A percentile compares a stretch with the other conserved stretches of the same genome.
Evolutionary conservation across 2,113 vertebrate genomes (phyloP).

Genomic region (Excalfactoria chinensis): DNA sequence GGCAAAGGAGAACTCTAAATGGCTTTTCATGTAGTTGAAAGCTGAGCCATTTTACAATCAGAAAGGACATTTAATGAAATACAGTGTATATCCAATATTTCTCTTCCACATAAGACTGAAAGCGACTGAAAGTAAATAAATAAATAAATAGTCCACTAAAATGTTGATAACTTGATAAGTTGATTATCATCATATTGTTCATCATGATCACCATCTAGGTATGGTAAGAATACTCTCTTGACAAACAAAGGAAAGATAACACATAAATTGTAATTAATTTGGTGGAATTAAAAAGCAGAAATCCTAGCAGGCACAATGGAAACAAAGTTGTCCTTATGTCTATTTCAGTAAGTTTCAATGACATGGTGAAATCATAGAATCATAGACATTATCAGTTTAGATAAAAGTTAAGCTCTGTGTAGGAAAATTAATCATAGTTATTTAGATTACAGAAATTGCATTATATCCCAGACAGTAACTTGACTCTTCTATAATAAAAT

Average conservation of each 20-base stretch:
- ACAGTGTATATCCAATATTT: not conserved
- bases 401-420: not conserved
- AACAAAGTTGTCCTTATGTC: not conserved
- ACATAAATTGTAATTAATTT: not conserved
- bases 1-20: not conserved
- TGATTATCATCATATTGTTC: not conserved
- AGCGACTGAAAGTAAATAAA: not conserved
- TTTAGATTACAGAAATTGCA: not conserved
- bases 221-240: not conserved
- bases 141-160: not conserved
- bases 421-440: not conserved
- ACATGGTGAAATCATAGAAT: not conserved
- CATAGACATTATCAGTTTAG: too few species aligned
- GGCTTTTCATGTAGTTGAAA: not conserved
- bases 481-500: not conserved
- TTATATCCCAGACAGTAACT: not conserved
- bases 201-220: not conserved
- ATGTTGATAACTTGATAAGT: not conserved
- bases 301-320: not conserved
- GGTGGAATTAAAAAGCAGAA: not conserved
- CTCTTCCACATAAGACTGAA: not conserved
- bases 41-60: not conserved
- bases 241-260: not conserved
- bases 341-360: not conserved
- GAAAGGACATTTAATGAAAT: not conserved